These are phyloP conservation scores for Rhinoraja longicauda DNA, from an alignment of 2,797 vertebrate species.

Conservation along the genomic window DNA sequence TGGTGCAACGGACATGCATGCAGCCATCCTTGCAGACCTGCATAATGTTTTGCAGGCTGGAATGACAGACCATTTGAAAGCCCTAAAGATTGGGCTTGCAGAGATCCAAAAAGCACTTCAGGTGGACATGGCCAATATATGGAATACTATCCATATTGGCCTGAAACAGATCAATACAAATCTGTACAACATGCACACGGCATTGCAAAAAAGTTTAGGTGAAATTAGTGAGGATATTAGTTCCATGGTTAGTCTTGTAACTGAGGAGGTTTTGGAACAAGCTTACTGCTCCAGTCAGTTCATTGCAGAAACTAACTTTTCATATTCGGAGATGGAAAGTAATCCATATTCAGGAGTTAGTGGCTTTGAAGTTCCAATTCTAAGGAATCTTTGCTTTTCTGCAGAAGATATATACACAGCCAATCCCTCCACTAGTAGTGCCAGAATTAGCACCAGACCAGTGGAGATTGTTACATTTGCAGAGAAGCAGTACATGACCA, in stretches of 20 bases:
- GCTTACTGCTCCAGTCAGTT: neutral
- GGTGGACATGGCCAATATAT: neutral
- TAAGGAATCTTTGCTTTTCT: neutral
- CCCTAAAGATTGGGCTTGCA: neutral
- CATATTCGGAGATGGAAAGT: too few species aligned
- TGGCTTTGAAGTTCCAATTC: neutral
- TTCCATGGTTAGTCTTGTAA: neutral
- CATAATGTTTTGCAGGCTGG: neutral
- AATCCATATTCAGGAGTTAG: neutral
- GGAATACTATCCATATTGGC: neutral
- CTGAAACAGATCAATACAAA: constrained; percentile 22
- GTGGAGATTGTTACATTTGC: neutral
- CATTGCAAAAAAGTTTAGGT: neutral
- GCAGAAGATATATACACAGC: neutral
- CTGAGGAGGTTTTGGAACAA: neutral
- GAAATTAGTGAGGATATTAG: constrained; percentile 18
- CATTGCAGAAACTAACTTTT: neutral
- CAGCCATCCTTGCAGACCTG: neutral
- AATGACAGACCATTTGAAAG: constrained; percentile 23
- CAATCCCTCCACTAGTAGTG: neutral
- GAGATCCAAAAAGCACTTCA: constrained; percentile 31
- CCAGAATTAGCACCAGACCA: neutral
- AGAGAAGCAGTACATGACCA: neutral
- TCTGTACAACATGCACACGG: neutral
- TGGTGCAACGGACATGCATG: neutral